phyloP scores from a whole-genome alignment of 1,140 invertebrate species.

The Helicoverpa zea region DNA sequence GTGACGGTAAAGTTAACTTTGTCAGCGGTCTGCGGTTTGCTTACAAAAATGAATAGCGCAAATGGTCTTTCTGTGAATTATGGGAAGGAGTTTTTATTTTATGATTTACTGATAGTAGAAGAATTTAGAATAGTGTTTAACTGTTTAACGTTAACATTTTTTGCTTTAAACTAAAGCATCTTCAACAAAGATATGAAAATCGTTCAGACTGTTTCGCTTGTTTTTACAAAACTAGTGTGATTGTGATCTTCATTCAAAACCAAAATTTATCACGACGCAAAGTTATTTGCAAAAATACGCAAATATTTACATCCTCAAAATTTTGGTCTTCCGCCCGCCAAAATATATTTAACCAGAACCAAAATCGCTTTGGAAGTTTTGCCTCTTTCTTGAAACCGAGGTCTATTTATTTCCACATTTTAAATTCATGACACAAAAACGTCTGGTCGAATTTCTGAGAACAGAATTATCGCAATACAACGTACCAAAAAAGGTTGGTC shows the following conservation, averaged over 20 bases:
- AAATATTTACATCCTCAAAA: too few species aligned
- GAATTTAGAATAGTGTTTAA: neutral
- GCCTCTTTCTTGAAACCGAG: neutral
- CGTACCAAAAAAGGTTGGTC: neutral
- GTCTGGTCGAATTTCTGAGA: neutral
- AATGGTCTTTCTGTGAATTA: conserved; percentile 31
- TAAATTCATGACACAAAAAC: conserved; percentile 13
- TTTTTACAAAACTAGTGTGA: neutral
- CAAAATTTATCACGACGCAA: too few species aligned
- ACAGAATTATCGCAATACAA: neutral
- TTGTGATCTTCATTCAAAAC: neutral
- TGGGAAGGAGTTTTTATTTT: conserved; percentile 20
- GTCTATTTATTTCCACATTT: neutral
- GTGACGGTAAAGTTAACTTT: neutral
- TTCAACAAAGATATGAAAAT: neutral
- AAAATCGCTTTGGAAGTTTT: too few species aligned
- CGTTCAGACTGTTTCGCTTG: too few species aligned
- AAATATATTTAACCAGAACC: too few species aligned
- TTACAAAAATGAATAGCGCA: conserved; percentile 35
- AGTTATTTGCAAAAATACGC: too few species aligned
- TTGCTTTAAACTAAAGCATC: neutral
- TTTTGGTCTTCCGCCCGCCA: too few species aligned
- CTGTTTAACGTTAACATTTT: neutral
- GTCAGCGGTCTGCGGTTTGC: conserved; percentile 30
- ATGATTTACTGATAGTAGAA: neutral